Percentiles rank a stretch among this genome's conserved stretches.
Evolutionary conservation across 2,797 vertebrate species (phyloP).

Genomic region (Toxotes lorentzi): DNA sequence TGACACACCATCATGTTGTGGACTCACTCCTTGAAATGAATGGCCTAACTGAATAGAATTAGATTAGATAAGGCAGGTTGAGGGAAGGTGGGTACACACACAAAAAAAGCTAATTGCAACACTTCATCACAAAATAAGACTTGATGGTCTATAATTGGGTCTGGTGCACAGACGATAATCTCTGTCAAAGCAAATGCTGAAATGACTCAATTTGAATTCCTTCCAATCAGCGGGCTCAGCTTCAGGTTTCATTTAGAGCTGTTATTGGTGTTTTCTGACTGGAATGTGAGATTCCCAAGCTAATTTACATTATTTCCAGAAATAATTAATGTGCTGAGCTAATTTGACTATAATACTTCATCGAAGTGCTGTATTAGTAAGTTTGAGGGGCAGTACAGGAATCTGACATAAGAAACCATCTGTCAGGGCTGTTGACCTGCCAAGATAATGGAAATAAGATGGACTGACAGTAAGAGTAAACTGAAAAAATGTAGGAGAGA

Average conservation of each 20-base stretch:
- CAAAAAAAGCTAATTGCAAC: neutral
- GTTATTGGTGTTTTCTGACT: neutral
- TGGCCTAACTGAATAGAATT: too few species aligned
- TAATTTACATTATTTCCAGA: conserved; percentile 2
- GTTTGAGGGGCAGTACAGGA: neutral
- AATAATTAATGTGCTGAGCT: neutral
- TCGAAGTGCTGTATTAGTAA: neutral
- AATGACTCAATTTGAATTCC: neutral
- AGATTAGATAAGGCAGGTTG: neutral
- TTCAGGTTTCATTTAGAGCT: neutral
- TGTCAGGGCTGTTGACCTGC: neutral
- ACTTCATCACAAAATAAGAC: neutral
- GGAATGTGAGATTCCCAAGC: neutral
- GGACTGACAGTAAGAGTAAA: neutral
- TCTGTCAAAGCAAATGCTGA: conserved; percentile 12
- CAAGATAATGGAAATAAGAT: neutral
- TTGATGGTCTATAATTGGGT: conserved; percentile 6
- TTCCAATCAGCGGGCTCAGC: conserved; percentile 8
- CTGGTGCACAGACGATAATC: neutral
- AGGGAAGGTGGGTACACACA: neutral
- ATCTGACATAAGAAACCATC: neutral
- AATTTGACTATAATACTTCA: neutral
- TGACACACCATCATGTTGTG: neutral
- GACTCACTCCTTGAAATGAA: neutral
- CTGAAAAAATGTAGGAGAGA: neutral